Evolutionary conservation across 2,797 vertebrate genomes (phyloP).

Genomic region (Microctenopoma steveboyesi): DNA sequence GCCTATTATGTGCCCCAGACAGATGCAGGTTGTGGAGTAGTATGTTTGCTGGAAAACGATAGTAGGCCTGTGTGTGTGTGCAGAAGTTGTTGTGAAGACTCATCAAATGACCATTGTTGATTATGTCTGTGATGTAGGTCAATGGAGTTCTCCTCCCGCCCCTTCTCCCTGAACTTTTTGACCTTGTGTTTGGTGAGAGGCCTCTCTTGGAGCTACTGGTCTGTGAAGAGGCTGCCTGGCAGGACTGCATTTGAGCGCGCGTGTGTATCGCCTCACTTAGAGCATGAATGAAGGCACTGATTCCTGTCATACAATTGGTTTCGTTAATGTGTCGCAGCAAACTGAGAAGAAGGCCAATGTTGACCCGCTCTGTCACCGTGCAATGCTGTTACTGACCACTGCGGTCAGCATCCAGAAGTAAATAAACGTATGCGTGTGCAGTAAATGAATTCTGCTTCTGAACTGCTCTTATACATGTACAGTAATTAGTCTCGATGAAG

Average conservation of each 20-base stretch:
- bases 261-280: slow-evolving; percentile 38
- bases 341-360: slow-evolving; percentile 55
- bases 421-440: slow-evolving; percentile 21
- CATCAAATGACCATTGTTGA: slow-evolving; percentile 73
- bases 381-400: slow-evolving; percentile 53
- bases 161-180: slow-evolving; percentile 57
- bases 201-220: slow-evolving; percentile 48
- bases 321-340: slow-evolving; percentile 67
- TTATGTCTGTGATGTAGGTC: slow-evolving; percentile 71
- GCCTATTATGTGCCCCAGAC: slow-evolving; percentile 68
- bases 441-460: slow-evolving; percentile 7
- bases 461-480: slow-evolving; percentile 31
- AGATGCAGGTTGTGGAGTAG: slow-evolving; percentile 67
- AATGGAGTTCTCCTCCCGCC: slow-evolving; percentile 68
- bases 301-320: slow-evolving; percentile 63
- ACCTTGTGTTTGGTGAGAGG: slow-evolving; percentile 65
- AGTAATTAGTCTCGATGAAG: slow-evolving; percentile 57
- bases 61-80: slow-evolving; percentile 52
- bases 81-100: slow-evolving; percentile 51
- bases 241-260: slow-evolving; percentile 15
- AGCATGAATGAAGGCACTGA: slow-evolving; percentile 73
- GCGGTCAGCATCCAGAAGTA: slow-evolving; percentile 50
- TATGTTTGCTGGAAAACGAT: slow-evolving; percentile 60
- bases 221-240: slow-evolving; percentile 28
- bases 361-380: slow-evolving; percentile 54